phyloP scores from a whole-genome alignment of 1,140 invertebrate species.

The Pseudomyrmex concolor region DNA sequence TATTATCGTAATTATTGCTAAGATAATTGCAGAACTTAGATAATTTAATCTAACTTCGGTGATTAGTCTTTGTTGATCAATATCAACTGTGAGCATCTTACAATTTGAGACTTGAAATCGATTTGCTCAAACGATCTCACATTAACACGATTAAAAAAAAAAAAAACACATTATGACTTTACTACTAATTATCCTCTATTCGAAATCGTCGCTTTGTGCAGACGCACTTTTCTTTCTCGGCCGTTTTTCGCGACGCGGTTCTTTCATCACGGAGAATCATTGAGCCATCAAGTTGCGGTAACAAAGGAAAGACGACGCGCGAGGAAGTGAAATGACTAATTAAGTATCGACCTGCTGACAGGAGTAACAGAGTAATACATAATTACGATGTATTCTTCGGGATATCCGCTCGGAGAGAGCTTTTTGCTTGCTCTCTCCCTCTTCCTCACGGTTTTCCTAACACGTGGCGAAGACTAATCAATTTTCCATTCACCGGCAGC shows the following conservation, averaged over 20 bases:
- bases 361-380: slow-evolving; percentile 63
- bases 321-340: slow-evolving; percentile 46
- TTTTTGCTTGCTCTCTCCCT: slow-evolving; percentile 27
- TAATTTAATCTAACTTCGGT: background rate
- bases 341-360: slow-evolving; percentile 64
- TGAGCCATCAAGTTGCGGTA: slow-evolving; percentile 38
- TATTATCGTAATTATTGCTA: slow-evolving; percentile 4
- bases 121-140: background rate
- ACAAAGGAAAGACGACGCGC: slow-evolving; percentile 13
- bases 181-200: slow-evolving; percentile 30
- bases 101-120: background rate
- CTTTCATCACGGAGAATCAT: slow-evolving; percentile 12
- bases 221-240: slow-evolving; percentile 5
- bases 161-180: background rate
- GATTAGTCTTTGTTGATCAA: background rate
- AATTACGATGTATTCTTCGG: slow-evolving; percentile 49
- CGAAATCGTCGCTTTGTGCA: background rate
- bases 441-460: slow-evolving; percentile 29
- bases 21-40: background rate
- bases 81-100: background rate
- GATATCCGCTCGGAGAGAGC: slow-evolving; percentile 8
- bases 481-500: slow-evolving; percentile 68
- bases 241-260: slow-evolving; percentile 14
- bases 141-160: slow-evolving; percentile 9
- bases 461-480: slow-evolving; percentile 65